Evolutionary conservation across 2,797 vertebrate species (phyloP).

Genomic region (Myioborus miniatus): DNA sequence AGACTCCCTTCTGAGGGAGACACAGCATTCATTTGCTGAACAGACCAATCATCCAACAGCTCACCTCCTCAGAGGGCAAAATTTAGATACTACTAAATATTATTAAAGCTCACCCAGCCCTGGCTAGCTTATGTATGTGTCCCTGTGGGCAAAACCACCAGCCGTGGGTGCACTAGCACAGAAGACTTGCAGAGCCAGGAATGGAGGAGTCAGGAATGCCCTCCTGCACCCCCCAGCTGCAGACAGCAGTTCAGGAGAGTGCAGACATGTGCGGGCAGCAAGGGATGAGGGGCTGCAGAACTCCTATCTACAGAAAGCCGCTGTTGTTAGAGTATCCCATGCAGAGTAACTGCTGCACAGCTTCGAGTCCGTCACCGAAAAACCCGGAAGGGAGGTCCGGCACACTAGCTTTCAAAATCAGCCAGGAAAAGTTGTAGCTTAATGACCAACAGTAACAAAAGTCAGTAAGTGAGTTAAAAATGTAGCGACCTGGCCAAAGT

Average conservation of each 20-base stretch:
- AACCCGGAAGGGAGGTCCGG: background rate
- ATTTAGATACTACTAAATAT: background rate
- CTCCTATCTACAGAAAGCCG: background rate
- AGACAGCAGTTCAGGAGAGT: background rate
- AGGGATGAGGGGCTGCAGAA: background rate
- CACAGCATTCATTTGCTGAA: background rate
- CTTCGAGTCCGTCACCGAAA: background rate
- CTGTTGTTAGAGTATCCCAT: background rate
- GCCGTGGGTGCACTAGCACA: background rate
- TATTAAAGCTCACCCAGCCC: background rate
- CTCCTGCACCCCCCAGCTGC: fast-evolving
- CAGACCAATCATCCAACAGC: background rate
- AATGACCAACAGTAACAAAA: background rate
- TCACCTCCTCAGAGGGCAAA: background rate
- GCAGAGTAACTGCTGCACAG: background rate
- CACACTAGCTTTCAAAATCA: background rate
- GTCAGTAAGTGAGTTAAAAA: background rate
- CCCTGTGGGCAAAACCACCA: background rate
- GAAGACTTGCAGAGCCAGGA: background rate
- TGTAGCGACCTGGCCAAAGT: background rate
- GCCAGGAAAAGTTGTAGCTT: background rate
- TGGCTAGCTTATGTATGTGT: background rate
- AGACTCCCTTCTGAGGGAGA: background rate
- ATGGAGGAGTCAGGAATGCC: background rate
- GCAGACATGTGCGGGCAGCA: background rate